Conservation (phyloP, 2,113 vertebrate species). For the Anseranas semipalmata region DNA sequence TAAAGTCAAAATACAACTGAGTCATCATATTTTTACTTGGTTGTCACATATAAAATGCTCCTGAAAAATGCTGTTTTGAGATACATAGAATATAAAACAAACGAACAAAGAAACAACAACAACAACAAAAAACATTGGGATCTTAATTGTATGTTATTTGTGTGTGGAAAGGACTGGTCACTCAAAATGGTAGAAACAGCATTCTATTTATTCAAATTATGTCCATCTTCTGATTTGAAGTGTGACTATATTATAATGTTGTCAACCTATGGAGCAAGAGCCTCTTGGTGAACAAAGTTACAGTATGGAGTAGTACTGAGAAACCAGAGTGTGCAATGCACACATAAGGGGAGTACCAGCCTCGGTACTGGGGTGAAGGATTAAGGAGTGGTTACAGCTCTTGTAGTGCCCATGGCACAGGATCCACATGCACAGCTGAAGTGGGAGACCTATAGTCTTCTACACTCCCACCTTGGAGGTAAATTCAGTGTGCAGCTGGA, state of each 20-base stretch:
- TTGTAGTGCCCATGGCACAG: background rate
- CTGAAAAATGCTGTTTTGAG: background rate
- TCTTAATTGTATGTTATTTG: background rate
- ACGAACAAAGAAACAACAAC: too few species aligned
- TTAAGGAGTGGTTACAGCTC: background rate
- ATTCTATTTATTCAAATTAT: background rate
- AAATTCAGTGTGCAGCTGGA: background rate
- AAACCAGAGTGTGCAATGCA: background rate
- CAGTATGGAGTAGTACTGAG: background rate
- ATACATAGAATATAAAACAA: background rate
- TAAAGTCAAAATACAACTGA: background rate
- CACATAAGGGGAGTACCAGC: background rate
- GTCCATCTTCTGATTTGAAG: background rate
- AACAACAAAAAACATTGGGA: fast-evolving
- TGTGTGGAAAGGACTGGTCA: background rate
- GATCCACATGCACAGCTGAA: background rate
- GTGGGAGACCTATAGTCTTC: background rate
- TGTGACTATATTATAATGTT: background rate
- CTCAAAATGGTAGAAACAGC: background rate
- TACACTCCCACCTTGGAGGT: background rate
- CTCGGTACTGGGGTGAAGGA: background rate
- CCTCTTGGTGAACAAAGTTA: background rate
- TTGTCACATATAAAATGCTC: background rate
- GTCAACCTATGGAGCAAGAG: background rate
- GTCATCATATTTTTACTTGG: background rate